Evolutionary conservation across 2,888 invertebrate species (phyloP), one percentile per base, ranked within the genome.

Genomic region (Drosophila trichaetosa): DNA sequence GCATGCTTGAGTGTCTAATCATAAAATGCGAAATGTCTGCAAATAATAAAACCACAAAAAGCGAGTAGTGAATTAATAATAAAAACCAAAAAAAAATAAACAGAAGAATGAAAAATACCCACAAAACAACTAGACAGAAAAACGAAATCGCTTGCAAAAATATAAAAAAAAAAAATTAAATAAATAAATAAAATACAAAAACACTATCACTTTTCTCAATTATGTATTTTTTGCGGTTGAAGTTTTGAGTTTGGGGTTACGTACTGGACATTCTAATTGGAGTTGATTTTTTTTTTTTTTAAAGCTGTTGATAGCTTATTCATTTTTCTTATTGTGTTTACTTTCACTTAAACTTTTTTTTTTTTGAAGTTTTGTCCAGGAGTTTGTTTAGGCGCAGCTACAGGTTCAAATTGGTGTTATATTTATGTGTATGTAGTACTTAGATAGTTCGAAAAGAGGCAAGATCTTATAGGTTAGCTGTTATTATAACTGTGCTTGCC

Each of bases 201-300:
- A 73, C 86, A 86, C 86, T 86, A 87, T 89, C 89, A 89, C 85
- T 89, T 89, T 86, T 80, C 89, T 66, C 87, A 87, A 89, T 87
- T 84, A 78, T 87, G 66, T 74, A 66, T 73, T 69, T 77, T 77
- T 58, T 57, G 70, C 31, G 31, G 66, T 36, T 57, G 48, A 11
- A 34, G 60, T 54, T 38, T 49, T 48, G 42, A 54, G 56, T 36
- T 61, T 56, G n/a, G 18, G 40, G 63, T 53, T 69, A 57, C 57
- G 64, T 77, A 80, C 69, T 69, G 56, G 74, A 73, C 80, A 87
- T 89, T 89, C 85, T 87, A 87, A 89, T 87, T 82, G 85, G 48
- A 82, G 51, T 38, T 38, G 46, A 4, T 10, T 33, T 75, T 85
- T 69, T 56, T 69, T 56, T 66, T 56, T 66, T 49, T 36, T 52